phyloP scores from a whole-genome alignment of 2,888 invertebrate genomes.

The Drepana falcataria region DNA sequence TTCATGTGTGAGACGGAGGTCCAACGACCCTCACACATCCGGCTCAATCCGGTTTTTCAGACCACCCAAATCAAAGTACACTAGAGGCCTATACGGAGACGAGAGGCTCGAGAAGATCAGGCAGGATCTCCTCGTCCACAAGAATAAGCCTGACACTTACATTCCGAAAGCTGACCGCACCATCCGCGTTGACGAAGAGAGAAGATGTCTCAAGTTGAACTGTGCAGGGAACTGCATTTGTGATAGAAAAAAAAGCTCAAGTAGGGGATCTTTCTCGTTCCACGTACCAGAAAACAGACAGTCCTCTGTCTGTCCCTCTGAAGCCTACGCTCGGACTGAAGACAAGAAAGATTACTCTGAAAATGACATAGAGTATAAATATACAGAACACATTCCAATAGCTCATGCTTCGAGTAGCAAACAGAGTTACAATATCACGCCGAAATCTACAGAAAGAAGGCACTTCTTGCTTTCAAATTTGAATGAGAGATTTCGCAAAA shows the following conservation, averaged over 20 bases:
- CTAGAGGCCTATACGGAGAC: conserved; percentile 65
- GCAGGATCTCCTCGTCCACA: conserved; percentile 64
- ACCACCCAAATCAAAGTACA: conserved; percentile 68
- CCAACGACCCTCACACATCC: conserved; percentile 55
- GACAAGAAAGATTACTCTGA: conserved; percentile 56
- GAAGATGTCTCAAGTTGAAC: conserved; percentile 51
- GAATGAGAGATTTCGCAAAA: conserved; percentile 71
- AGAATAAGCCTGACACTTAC: conserved; percentile 64
- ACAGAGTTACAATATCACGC: conserved; percentile 66
- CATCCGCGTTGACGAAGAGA: conserved; percentile 51
- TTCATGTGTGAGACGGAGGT: conserved; percentile 56
- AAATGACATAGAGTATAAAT: conserved; percentile 71
- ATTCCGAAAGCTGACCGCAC: conserved; percentile 59
- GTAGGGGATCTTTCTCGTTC: conserved; percentile 67
- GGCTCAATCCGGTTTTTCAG: conserved; percentile 68
- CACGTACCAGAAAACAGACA: conserved; percentile 59
- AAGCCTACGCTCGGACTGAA: conserved; percentile 39
- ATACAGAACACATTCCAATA: conserved; percentile 67
- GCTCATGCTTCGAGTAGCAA: conserved; percentile 66
- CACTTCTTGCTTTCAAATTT: conserved; percentile 65
- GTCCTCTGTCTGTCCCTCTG: conserved; percentile 48
- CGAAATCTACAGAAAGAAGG: conserved; percentile 66
- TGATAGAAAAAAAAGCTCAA: conserved; percentile 57
- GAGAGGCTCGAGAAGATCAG: conserved; percentile 68
- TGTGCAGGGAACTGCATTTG: conserved; percentile 66